These are phyloP conservation scores for Gymnocheta viridis DNA, from an alignment of 2,888 invertebrate species.

Conservation along the genomic window DNA sequence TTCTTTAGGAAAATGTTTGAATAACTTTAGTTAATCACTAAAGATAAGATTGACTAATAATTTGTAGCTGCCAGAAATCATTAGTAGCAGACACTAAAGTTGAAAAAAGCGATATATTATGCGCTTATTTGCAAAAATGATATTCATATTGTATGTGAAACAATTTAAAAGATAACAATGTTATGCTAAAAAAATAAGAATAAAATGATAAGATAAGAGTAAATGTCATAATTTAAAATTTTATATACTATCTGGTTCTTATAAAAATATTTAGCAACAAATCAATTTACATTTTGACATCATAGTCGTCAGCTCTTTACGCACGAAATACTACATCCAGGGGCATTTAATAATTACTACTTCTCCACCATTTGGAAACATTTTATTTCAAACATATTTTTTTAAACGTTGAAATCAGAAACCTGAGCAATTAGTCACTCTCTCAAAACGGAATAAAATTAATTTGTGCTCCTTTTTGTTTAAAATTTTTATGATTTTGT, in stretches of 20 bases:
- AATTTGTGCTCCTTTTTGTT: background rate
- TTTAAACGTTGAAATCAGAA: no score
- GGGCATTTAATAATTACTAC: no score
- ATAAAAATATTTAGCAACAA: no score
- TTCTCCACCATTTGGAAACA: no score
- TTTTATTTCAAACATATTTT: no score
- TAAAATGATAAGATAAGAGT: slow-evolving; percentile 43
- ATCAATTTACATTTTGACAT: no score
- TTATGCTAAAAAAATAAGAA: slow-evolving; percentile 1
- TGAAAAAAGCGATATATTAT: no score
- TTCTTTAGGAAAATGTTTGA: background rate
- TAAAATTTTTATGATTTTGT: background rate
- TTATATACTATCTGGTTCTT: background rate
- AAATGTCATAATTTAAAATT: slow-evolving; percentile 8
- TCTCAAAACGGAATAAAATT: no score
- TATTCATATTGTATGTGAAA: background rate
- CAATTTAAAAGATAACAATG: slow-evolving; percentile 16
- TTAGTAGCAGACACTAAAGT: background rate
- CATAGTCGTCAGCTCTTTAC: no score
- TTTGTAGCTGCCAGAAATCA: slow-evolving; percentile 14
- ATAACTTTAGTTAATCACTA: background rate
- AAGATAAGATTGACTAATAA: slow-evolving; percentile 4
- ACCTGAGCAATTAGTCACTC: no score
- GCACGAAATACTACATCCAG: no score
- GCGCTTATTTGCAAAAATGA: slow-evolving; percentile 57